Percentiles rank a stretch among this genome's conserved stretches.
Evolutionary conservation across 2,797 vertebrate species (phyloP).

Genomic region (Nannoperca australis): DNA sequence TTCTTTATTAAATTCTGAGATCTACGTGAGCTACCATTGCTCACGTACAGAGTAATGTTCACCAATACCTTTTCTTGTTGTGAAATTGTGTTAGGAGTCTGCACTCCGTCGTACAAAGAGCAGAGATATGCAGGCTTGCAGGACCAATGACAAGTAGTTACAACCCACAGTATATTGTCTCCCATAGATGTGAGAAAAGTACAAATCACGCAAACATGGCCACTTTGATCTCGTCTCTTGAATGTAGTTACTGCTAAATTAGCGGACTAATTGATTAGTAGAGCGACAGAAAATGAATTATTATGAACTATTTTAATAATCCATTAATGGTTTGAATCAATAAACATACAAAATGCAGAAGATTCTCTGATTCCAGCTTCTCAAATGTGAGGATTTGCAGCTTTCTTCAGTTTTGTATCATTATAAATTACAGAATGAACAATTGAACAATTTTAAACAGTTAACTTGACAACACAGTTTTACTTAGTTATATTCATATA

Average conservation of each 20-base stretch:
- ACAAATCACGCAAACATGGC: neutral
- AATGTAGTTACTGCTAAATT: neutral
- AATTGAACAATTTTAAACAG: neutral
- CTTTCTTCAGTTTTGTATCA: neutral
- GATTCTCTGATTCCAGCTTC: neutral
- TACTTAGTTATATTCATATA: neutral
- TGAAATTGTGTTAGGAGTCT: conserved; percentile 17
- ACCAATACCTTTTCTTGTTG: conserved; percentile 3
- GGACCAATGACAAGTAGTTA: conserved; percentile 14
- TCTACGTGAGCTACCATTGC: neutral
- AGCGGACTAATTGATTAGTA: neutral
- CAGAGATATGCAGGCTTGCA: neutral
- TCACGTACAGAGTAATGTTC: neutral
- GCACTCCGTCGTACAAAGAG: conserved; percentile 26
- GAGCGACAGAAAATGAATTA: neutral
- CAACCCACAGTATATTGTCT: conserved; percentile 17
- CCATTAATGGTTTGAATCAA: neutral
- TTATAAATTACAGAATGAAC: neutral
- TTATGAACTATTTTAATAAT: neutral
- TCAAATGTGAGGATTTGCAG: neutral
- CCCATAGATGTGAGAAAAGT: neutral
- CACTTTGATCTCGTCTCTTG: neutral
- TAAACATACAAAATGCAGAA: neutral
- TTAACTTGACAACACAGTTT: neutral
- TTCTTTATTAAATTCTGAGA: neutral